Evolutionary conservation across 2,888 invertebrate genomes (phyloP), one percentile per base, ranked within the genome.

Genomic region (Phlogophora meticulosa): DNA sequence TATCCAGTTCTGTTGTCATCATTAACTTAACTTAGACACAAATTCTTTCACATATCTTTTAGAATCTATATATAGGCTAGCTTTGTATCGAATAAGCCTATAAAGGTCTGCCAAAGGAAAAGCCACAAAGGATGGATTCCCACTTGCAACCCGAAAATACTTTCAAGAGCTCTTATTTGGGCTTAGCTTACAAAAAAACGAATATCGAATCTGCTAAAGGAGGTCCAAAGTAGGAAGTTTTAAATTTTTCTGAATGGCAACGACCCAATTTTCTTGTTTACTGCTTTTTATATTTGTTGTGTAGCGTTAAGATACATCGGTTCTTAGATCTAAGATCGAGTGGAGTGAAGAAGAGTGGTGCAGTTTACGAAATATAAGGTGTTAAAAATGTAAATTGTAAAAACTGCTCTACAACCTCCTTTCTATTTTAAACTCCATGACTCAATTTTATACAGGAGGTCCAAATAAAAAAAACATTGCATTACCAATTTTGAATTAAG

Each of bases 201-300:
- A 34, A 52, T 48, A 71, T 48, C 22, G 64, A 63, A 24, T 60
- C 49, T 22, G 32, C 42, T 51, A 65, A 74, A 72, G 76, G 45
- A 53, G 11, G 52, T 55, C 24, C n/a, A 24, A 58, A 58, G 63
- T n/a, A 59, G 28, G 62, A 32, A 52, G 46, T 53, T 71, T 55
- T n/a, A 10, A 45, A 46, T n/a, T 65, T 46, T 59, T 65, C 34
- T 49, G 45, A 38, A 65, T 51, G 20, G 28, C 15, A 10, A 22
- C 68, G 72, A 59, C 65, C 60, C 56, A 71, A 64, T 72, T 80
- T 67, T 59, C 24, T n/a, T 42, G 24, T 51, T 70, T 60, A 36
- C 34, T 59, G 59, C 7, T 32, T n/a, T 10, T 43, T 46, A 57
- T 15, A 7, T 48, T 53, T 48, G 20, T 53, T 9, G 7, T 10